Base-by-base conservation (phyloP, 2,888 invertebrate genomes). In the Choristoneura rosaceana region DNA sequence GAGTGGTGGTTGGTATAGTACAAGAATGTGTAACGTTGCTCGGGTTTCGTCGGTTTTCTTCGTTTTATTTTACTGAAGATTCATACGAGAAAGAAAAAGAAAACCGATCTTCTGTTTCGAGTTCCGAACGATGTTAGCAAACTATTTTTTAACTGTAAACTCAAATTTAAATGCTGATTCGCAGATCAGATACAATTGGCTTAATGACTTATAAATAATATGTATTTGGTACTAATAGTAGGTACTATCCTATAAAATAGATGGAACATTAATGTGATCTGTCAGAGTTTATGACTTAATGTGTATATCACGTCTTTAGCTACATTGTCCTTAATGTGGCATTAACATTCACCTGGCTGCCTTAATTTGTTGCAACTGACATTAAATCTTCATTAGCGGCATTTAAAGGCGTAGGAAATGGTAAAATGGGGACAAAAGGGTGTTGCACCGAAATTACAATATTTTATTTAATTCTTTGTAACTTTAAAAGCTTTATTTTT, bases 231-330 rank as follows among this genome's bases (percentile, higher is more conserved):
- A 25, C 25, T 25, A 25, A 25, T 25, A 25, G 25, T 25, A 25
- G 25, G 43, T 55, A 71, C 55, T 61, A 45, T 45, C 52, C 58
- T 41, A 62, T 38, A 58, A 62, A 66, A 66, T 45, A 17, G 58
- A 71, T 59, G 55, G 67, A 47, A 50, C 71, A 71, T 71, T 58
- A 71, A 55, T 47, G 67, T 71, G 63, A 71, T 69, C 73, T 73
- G 68, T 69, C 69, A 55, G 59, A 64, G 59, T 69, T 73, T 73
- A 73, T 69, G 69, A 73, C 64, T 74, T 75, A 73, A 73, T 75
- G 69, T 58, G 63, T 50, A 66, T 73, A 71, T 71, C 71, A 71
- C 71, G 71, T 71, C 62, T 67, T 66, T 55, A 43, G 69, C 55
- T 47, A 71, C 67, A 67, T 41, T 68, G 71, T 68, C 71, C 67